phyloP scores from a whole-genome alignment of 2,113 vertebrate genomes.

The Glaucomys volans region DNA sequence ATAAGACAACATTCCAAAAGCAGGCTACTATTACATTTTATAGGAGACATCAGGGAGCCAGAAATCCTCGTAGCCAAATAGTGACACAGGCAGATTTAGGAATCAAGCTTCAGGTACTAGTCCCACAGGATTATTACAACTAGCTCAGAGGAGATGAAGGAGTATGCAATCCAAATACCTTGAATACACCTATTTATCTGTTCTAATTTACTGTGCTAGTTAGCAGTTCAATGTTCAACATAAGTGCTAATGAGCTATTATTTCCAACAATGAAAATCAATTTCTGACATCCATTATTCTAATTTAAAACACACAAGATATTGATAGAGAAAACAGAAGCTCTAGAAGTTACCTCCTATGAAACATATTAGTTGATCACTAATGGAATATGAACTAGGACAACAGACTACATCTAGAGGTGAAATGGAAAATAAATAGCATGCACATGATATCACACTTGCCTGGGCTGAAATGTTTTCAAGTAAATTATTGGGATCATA shows the following conservation, averaged over 20 bases:
- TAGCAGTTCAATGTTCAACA: not conserved
- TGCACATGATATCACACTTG: not conserved
- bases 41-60: not conserved
- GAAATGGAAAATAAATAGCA: not conserved
- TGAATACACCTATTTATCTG: not conserved
- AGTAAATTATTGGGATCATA: not conserved
- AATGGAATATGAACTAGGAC: not conserved
- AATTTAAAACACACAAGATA: not conserved
- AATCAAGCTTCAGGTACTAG: not conserved
- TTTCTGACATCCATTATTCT: not conserved
- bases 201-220: not conserved
- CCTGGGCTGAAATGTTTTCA: not conserved
- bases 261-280: not conserved
- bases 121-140: not conserved
- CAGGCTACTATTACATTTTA: not conserved
- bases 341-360: not conserved
- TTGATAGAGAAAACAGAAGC: not conserved
- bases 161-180: not conserved
- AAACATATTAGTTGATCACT: not conserved
- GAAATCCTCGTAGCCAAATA: slow-evolving; percentile 2
- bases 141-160: not conserved
- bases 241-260: not conserved
- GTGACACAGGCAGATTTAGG: not conserved
- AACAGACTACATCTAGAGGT: not conserved
- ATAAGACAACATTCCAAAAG: slow-evolving; percentile 18